Evolutionary conservation across 2,797 vertebrate species (phyloP).

Genomic region (Myotis findleyi): DNA sequence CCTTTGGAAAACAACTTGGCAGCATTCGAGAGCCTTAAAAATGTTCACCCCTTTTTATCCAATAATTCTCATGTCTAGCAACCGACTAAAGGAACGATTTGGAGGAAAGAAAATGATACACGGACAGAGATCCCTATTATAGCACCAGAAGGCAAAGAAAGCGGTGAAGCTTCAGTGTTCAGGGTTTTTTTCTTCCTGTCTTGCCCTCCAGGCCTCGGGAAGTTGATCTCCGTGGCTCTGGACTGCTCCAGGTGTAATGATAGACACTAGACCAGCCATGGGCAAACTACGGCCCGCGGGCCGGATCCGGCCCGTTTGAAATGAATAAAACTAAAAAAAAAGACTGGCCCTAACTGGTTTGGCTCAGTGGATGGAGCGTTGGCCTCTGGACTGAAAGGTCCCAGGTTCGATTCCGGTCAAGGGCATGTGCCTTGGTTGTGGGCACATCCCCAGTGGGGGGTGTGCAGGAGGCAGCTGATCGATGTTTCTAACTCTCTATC

Average conservation of each 20-base stretch:
- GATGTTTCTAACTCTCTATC: no score
- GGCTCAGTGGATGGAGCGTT: no score
- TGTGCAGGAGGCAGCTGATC: no score
- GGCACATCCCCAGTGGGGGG: no score
- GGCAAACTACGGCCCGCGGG: no score
- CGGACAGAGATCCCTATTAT: neutral
- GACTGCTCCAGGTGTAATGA: neutral
- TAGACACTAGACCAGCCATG: neutral
- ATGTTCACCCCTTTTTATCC: neutral
- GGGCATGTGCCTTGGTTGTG: no score
- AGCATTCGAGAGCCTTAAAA: constrained; percentile 53
- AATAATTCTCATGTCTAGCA: constrained; percentile 53
- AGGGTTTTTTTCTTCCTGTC: neutral
- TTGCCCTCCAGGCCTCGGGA: neutral
- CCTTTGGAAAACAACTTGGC: constrained; percentile 43
- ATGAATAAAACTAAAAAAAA: no score
- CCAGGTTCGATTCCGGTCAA: no score
- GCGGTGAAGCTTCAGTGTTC: neutral
- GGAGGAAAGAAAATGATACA: constrained; percentile 49
- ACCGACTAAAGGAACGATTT: constrained; percentile 15
- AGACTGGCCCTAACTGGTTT: no score
- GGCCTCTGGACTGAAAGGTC: no score
- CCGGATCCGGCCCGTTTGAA: no score
- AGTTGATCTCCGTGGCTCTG: neutral
- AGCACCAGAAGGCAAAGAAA: neutral